Base-by-base conservation (phyloP, 53 echinoderm and acorn worm genomes). In the Apostichopus leukothele region DNA sequence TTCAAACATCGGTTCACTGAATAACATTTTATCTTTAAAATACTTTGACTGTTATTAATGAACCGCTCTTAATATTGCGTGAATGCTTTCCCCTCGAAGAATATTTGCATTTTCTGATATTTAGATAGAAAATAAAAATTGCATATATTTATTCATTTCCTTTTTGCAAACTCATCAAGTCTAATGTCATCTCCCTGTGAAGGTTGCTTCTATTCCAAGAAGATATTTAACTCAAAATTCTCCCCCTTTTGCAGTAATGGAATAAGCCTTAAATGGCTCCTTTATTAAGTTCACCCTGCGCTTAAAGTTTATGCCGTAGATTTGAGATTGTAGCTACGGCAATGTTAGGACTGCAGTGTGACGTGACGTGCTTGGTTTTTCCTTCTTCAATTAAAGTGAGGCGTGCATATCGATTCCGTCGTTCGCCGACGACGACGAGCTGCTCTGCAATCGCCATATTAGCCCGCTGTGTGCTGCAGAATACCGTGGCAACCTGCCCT, bases 321-420 rank as follows among this genome's bases (percentile, higher is more conserved):
- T 81, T 81, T 77, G 54, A 21, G 59, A 16, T 23, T 54, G 54
- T 53, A 54, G 53, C 79, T 79, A 20, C 23, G 54, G 81, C 53
- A 81, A 59, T 54, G 55, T 81, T 81, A 81, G 59, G 39, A 7
- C 81, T 71, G 57, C 18, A 71, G 14, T 39, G 39, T 39, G 25
- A 25, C 25, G 16, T 71, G 55, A 54, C 55, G 59, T 81, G 81
- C 81, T 59, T 59, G 14, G 55, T 71, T 18, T 59, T 57, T 18
- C 81, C 81, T 81, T 81, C 81, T 8, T 81, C 81, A 81, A 81
- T 81, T 81, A 81, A 81, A 81, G 81, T 51, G 59, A 81, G 81
- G 81, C 81, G 81, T 81, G 81, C 81, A 22, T 52, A 81, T 81
- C 81, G 81, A 81, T 81, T 81, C 22, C 9, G 55, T 54, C 81